Conservation (phyloP, 2,888 invertebrate genomes). For the Phyllotreta cruciferae region DNA sequence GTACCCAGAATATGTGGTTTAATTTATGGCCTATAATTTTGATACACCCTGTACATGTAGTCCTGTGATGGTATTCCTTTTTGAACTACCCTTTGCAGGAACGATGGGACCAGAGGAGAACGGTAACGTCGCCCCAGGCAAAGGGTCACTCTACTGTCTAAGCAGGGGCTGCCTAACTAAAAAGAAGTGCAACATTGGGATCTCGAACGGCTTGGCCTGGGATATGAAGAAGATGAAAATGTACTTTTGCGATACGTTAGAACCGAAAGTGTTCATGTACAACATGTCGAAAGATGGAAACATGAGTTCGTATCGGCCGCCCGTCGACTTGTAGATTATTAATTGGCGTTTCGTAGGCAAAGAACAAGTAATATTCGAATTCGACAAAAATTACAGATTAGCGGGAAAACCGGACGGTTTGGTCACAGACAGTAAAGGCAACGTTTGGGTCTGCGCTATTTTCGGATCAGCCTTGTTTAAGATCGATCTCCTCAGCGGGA, state of each 20-base stretch:
- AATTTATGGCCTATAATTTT: too few relatives aligned
- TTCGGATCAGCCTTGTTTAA: constrained; percentile 65
- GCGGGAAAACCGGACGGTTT: constrained; percentile 71
- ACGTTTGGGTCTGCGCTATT: constrained; percentile 78
- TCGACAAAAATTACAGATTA: constrained; percentile 45
- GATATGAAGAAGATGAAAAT: constrained; percentile 69
- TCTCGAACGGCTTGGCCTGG: constrained; percentile 77
- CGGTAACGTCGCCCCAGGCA: constrained; percentile 40
- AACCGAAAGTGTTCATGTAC: constrained; percentile 67
- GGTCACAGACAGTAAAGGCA: constrained; percentile 79
- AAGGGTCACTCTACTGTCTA: constrained; percentile 46
- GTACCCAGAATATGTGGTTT: too few relatives aligned
- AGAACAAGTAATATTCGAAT: constrained; percentile 6
- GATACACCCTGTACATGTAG: too few relatives aligned
- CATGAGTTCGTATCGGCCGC: constrained; percentile 58
- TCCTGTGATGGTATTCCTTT: too few relatives aligned
- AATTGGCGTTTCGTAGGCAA: constrained; percentile 3
- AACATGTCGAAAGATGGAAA: constrained; percentile 67
- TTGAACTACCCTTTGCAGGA: too few relatives aligned
- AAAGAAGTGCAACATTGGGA: constrained; percentile 45
- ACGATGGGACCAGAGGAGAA: constrained; percentile 47
- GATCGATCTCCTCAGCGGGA: constrained; percentile 55
- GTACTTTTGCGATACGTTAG: constrained; percentile 78
- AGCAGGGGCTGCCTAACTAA: constrained; percentile 39
- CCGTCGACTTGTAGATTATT: background rate